A percentile compares a stretch with the other conserved stretches of the same genome.
Evolutionary conservation across 2,113 vertebrate species (phyloP).

Genomic region (Uropsilus gracilis): DNA sequence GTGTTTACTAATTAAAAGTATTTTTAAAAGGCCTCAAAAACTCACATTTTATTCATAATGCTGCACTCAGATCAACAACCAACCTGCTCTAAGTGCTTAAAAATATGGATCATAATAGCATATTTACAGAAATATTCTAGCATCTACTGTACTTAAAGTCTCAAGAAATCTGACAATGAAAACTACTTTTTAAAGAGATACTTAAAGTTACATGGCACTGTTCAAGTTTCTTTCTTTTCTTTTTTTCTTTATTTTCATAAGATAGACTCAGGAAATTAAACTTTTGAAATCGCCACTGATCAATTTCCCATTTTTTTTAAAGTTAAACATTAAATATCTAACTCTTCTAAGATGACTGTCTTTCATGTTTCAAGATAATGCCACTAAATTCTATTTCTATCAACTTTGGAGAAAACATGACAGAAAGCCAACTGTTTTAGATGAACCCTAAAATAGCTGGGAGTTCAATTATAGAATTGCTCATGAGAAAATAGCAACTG

Average conservation of each 20-base stretch:
- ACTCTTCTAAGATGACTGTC: constrained; percentile 32
- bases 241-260: not conserved
- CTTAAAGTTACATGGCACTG: constrained; percentile 2
- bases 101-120: not conserved
- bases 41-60: constrained; percentile 17
- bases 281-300: constrained; percentile 20
- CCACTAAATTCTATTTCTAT: not conserved
- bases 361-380: constrained; percentile 31
- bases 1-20: not conserved
- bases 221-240: not conserved
- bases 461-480: not conserved
- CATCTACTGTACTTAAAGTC: constrained; percentile 19
- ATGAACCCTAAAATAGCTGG: constrained; percentile 36
- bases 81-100: constrained; percentile 10
- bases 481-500: constrained; percentile 13
- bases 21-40: constrained; percentile 31
- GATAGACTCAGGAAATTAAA: not conserved
- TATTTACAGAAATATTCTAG: not conserved
- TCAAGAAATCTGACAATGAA: not conserved
- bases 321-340: constrained; percentile 37
- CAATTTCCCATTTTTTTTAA: constrained; percentile 8
- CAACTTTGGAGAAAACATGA: constrained; percentile 19
- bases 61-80: not conserved
- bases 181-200: not conserved
- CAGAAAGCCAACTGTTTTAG: constrained; percentile 45